Evolutionary conservation across 23 tunicate genomes (phyloP), one percentile per base, ranked within the genome.

Genomic region (Halocynthia aurantium): DNA sequence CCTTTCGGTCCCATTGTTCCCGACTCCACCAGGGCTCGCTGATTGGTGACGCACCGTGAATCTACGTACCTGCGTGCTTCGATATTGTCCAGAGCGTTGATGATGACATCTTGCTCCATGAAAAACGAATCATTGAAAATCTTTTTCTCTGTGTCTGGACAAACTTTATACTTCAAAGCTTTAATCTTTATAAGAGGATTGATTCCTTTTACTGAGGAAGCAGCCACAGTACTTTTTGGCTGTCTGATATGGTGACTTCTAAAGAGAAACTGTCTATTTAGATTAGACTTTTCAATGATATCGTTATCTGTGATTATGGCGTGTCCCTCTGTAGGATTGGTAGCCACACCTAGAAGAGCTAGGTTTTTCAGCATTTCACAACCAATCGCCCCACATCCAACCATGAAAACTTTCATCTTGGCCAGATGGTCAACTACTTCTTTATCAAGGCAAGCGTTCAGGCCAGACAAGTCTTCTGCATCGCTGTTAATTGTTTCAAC

Each of bases 1-100:
- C 78, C 78, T 74, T 74, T 74, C 8, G 78, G 78, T 51, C 78
- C 78, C 78, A 74, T 74, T 13, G 78, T 74, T 8, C 78, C 78
- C 55, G 78, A 74, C 6, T 74, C 78, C 11, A 74, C 17, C 64
- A 74, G 56, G 19, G 78, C 71, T 13, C 55, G 57, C 56, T 74
- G 78, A 53, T 74, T 74, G 55, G 58, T 15, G 22, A 74, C 78
- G 56, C 78, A 74, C 56, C 78, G 53, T 12, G 21, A n/a, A 74
- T 74, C 78, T 49, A 74, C 31, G 4, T 74, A 74, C 17, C 78
- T 52, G 55, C 78, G 55, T 10, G 78, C 78, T 74, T 12, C 64
- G 10, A 74, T 63, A 55, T 74, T 74, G 19, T 74, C 78, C 55
- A 74, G 57, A 2, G 78, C 78, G 5, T 74, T 74, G 0, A 74